phyloP scores from a whole-genome alignment of 1,140 invertebrate genomes.

The Panagrolaimus sp. region DNA sequence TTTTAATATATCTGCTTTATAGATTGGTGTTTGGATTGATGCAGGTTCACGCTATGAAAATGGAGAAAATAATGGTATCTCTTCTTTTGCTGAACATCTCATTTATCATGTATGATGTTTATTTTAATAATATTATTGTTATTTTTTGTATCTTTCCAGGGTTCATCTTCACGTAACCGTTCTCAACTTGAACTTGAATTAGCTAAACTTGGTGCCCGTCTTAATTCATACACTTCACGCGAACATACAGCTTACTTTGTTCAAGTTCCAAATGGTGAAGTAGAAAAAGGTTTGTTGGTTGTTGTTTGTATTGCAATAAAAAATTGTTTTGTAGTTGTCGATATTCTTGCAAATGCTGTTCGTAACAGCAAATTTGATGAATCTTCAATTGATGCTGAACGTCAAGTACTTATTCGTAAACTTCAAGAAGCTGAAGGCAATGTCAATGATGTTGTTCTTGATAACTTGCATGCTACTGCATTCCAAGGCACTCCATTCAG shows the following conservation, averaged over 20 bases:
- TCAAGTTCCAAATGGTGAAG: conserved; percentile 87
- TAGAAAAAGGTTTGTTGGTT: conserved; percentile 65
- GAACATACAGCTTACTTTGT: conserved; percentile 99
- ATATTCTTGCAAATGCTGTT: conserved; percentile 93
- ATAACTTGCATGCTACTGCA: conserved; percentile 90
- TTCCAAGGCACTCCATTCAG: conserved; percentile 92
- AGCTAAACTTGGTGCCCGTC: conserved; percentile 95
- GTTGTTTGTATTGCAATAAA: no score
- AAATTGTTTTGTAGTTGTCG: conserved; percentile 67
- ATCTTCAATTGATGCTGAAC: conserved; percentile 88
- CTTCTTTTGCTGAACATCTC: conserved; percentile 98
- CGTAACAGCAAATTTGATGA: conserved; percentile 88
- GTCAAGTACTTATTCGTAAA: conserved; percentile 89
- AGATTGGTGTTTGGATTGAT: conserved; percentile 94
- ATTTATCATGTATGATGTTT: conserved; percentile 78
- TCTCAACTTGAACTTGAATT: conserved; percentile 85
- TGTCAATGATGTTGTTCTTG: conserved; percentile 97
- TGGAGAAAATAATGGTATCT: conserved; percentile 89
- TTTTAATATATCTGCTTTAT: not conserved
- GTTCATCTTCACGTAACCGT: not conserved
- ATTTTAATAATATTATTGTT: no score
- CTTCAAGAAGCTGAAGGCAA: conserved; percentile 99
- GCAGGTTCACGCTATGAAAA: conserved; percentile 92
- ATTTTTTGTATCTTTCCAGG: not conserved
- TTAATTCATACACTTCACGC: conserved; percentile 95